Base-by-base conservation (phyloP, 2,113 vertebrate genomes). In the Megaptera novaeangliae region DNA sequence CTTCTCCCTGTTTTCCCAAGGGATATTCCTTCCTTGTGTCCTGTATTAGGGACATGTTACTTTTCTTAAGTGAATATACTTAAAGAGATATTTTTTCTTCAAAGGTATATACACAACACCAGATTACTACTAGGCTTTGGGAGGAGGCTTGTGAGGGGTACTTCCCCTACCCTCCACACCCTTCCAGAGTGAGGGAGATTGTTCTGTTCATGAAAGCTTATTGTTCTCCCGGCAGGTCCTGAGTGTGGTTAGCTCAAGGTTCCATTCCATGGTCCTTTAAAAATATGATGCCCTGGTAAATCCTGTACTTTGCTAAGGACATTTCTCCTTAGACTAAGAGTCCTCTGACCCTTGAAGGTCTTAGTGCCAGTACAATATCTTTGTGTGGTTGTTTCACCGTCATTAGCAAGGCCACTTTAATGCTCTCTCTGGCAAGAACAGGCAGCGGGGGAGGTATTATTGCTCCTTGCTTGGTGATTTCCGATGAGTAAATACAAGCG, bases 391-490 rank as follows among this genome's bases (percentile, higher is more conserved):
- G 18, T 36, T 89, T 83, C 41, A n/a, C 27, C 13, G 3, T 80
- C 63, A 34, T 88, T 68, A 88, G 29, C 21, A n/a, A 90, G 78
- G 39, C 5, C 29, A 27, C 61, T 52, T 88, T 74, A 96, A 91
- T 8, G 2, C 10, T 66, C 46, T 78, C 1, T 15, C 41, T 57
- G 46, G n/a, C 20, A 21, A 68, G 68, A 86, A 55, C 23, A 66
- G 4, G 0, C 9, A 44, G 49, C 36, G 21, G 25, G 13, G 72
- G 15, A 59, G 75, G n/a, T 31, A 12, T 31, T 61, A 49, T n/a
- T 85, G n/a, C n/a, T 96, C 55, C 17, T 77, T 85, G 71, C 55
- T 71, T 77, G 75, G 12, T 71, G 34, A 78, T 95, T 80, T 91
- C 39, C 13, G 2, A 39, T 49, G 64, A 66, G 12, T 68, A 63